Base-by-base conservation (phyloP, 2,888 invertebrate species). In the Sarcophaga rosellei region DNA sequence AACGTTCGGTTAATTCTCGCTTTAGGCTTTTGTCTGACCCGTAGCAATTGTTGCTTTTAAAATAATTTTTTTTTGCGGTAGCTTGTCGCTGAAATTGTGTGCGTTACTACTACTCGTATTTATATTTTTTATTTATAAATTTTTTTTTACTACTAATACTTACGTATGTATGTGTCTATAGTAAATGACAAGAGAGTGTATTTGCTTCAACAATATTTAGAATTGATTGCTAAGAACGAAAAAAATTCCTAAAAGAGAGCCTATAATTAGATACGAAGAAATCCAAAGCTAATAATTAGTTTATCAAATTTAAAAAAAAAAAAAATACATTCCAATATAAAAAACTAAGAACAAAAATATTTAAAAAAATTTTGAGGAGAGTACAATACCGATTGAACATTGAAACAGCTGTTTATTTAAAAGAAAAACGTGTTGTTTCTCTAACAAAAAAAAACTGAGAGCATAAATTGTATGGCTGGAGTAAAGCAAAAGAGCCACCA, bases 261-360 rank as follows among this genome's bases (percentile, higher is more conserved):
- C 66, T 81, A n/a, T 74, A 73, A 35, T 69, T 35, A 47, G 35
- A 62, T n/a, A 53, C n/a, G 61, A 4, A 35, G 12, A 45, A 70
- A 69, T 63, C 25, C 61, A 70, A 76, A 76, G 57, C 5, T 70
- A 63, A 25, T 76, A 70, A 76, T 63, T 20, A 68, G 44, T 8
- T 81, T 23, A 44, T 62, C 47, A 75, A 69, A 81, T 57, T 69
- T 66, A 3, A 21, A 21, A 15, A 47, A 1, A 47, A 47, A n/a
- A n/a, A 47, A 17, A 53, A 15, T 17, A 17, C 53, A 4, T 53
- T 53, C 53, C 12, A 17, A 53, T 15, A 2, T 53, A 53, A 12
- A 53, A 53, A 53, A 53, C 8, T n/a, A 53, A 53, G 5, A 53
- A 53, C 53, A 1, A 53, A 17, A 53, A 15, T 53, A 15, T 53